phyloP scores from a whole-genome alignment of 1,140 invertebrate genomes.

The Oryctes rhinoceros region DNA sequence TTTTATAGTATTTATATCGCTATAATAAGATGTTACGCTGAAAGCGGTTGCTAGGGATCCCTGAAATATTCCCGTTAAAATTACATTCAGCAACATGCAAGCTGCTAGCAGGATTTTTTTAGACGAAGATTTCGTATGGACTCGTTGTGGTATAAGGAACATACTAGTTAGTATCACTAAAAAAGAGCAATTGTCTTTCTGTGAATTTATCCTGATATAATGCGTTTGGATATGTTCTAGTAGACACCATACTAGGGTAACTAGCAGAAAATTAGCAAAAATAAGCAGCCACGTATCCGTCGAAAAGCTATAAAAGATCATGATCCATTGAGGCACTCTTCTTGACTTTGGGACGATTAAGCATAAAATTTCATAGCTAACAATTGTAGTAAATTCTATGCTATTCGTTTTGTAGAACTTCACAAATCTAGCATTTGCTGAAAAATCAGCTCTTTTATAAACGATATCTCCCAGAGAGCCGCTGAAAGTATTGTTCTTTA shows the following conservation, averaged over 20 bases:
- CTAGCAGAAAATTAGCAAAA: constrained; percentile 35
- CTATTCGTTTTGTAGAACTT: constrained; percentile 54
- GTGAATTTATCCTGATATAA: background rate
- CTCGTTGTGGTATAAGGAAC: constrained; percentile 5
- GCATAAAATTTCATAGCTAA: constrained; percentile 60
- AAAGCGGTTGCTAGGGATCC: constrained; percentile 53
- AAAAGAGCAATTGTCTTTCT: background rate
- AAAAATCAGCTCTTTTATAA: constrained; percentile 56
- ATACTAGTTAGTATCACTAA: background rate
- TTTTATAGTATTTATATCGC: constrained; percentile 58
- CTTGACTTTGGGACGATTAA: constrained; percentile 60
- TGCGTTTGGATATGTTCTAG: background rate
- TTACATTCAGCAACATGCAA: constrained; percentile 57
- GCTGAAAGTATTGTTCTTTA: constrained; percentile 55
- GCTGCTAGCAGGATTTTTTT: constrained; percentile 49
- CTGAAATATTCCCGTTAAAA: constrained; percentile 55
- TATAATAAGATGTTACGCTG: constrained; percentile 56
- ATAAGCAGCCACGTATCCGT: constrained; percentile 55
- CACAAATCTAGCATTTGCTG: constrained; percentile 60
- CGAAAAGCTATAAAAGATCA: constrained; percentile 59
- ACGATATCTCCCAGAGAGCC: constrained; percentile 60
- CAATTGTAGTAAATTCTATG: constrained; percentile 57
- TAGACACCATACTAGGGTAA: background rate
- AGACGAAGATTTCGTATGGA: constrained; percentile 38
- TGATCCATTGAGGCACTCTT: constrained; percentile 60